Evolutionary conservation across 2,797 vertebrate species (phyloP), one percentile per base, ranked within the genome.

Genomic region (Mionectes olivaceus): DNA sequence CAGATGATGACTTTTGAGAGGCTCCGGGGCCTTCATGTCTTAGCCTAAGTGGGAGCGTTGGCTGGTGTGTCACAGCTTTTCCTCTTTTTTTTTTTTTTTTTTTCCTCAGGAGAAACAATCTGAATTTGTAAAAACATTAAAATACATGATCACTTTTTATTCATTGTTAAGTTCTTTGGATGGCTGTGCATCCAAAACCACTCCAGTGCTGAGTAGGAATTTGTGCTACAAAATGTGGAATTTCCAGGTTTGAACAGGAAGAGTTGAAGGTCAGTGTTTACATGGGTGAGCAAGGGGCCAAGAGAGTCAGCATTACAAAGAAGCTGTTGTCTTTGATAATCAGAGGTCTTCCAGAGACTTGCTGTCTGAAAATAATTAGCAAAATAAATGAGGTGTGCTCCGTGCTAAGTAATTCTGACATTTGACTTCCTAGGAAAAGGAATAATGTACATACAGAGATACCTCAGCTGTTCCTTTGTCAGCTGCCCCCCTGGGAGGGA

Each of bases 341-440:
- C 46, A 49, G 73, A 67, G 35, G 33, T 63, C 67, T 94, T 94
- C 87, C 0, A 3, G 83, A 93, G 59, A 67, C 70, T 76, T 4
- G 4, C 61, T 88, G 47, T 37, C 85, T 95, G 85, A 88, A 89
- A 88, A 61, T 73, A 86, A 78, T 90, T 78, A 88, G 52, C 67
- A 67, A 90, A 49, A 78, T 77, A 78, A 85, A 88, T 90, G 61
- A 78, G 76, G 44, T 82, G 74, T 56, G 35, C 79, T 90, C 60
- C 44, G 7, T 18, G 19, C 53, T 77, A 56, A 89, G 59, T 43
- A 76, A 32, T 88, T 73, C 47, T 19, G 47, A 59, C 50, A 6
- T 69, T 70, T 49, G 63, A 37, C 74, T 81, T 77, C 46, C 67
- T 52, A 37, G 52, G 6, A 3, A 19, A 82, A 81, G 35, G 55